phyloP scores from a whole-genome alignment of 2,888 invertebrate species.

The Drosophila gaucha region DNA sequence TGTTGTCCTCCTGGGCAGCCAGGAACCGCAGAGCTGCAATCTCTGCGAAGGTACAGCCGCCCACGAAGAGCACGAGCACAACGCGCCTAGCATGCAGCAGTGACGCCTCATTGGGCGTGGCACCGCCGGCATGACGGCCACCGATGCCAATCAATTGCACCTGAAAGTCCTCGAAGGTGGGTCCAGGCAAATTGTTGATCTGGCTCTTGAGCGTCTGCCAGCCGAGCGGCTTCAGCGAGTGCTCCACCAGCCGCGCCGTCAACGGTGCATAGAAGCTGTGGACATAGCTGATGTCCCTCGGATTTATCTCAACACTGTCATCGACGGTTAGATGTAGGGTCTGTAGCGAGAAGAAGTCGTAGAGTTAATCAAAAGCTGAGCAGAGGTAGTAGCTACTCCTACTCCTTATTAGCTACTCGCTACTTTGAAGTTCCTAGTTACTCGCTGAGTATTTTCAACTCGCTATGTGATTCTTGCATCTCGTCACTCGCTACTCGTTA shows the following conservation, averaged over 20 bases:
- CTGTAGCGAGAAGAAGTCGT: slow-evolving; percentile 79
- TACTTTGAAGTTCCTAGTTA: too few species aligned
- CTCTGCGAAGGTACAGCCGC: slow-evolving; percentile 98
- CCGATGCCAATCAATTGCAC: slow-evolving; percentile 86
- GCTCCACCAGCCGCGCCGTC: slow-evolving; percentile 93
- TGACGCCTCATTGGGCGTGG: slow-evolving; percentile 87
- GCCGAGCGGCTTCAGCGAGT: slow-evolving; percentile 90
- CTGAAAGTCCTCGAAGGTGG: slow-evolving; percentile 89
- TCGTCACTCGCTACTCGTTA: too few species aligned
- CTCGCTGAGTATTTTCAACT: too few species aligned
- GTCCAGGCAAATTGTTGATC: slow-evolving; percentile 90
- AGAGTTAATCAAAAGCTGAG: too few species aligned
- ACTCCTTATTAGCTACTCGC: neutral
- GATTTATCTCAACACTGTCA: slow-evolving; percentile 92
- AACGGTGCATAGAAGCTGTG: slow-evolving; percentile 97
- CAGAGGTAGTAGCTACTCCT: too few species aligned
- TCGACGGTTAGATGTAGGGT: slow-evolving; percentile 94
- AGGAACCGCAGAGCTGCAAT: slow-evolving; percentile 91
- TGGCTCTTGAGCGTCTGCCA: slow-evolving; percentile 93
- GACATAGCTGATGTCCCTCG: slow-evolving; percentile 95
- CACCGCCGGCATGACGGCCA: slow-evolving; percentile 86
- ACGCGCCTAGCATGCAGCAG: slow-evolving; percentile 85
- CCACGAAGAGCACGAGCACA: slow-evolving; percentile 97
- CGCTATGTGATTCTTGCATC: too few species aligned
- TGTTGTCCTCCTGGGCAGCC: slow-evolving; percentile 91